Evolutionary conservation across 2,797 vertebrate genomes (phyloP), one percentile per base, ranked within the genome.

Genomic region (Acanthornis magna): DNA sequence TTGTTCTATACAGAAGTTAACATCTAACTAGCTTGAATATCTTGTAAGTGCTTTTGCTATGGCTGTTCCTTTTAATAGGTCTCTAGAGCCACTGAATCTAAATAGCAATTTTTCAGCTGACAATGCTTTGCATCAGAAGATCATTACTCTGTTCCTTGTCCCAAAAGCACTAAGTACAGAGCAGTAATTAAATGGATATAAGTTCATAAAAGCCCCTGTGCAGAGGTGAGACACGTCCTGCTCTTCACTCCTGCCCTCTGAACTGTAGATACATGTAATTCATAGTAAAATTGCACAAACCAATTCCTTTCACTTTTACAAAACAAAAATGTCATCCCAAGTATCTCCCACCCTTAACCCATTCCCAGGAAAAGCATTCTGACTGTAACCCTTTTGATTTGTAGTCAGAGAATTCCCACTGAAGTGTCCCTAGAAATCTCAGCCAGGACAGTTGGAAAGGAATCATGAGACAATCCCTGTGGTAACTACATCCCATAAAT

Each of bases 401-500:
- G 75, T 34, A 87, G 38, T 54, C 22, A 50, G 68, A 82, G 29
- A 87, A 91, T 65, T 91, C 53, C 57, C 72, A 58, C 47, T 50
- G 71, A 93, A 85, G 30, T 3, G 2, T 38, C 21, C 29, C 30
- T 58, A 77, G 88, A 92, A 94, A 87, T 77, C 57, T 91, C 84
- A 82, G 8, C 27, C 90, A 85, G 83, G 53, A 86, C 45, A 57
- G 34, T 25, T 82, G 82, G 3, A 13, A 88, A 89, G 42, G 67
- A 82, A 89, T 93, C 36, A 91, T 82, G 40, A 86, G 16, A 16
- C 48, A 90, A 40, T 77, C 38, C 63, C 30, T 89, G 17, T 85
- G 19, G 38, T 93, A 95, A 71, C 42, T 22, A 83, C 38, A 94
- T 51, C 38, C 21, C 47, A 77, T 95, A 95, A 90, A 95, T 94